Evolutionary conservation across 2,113 vertebrate genomes (phyloP).

Genomic region (Ploceus nigricollis): DNA sequence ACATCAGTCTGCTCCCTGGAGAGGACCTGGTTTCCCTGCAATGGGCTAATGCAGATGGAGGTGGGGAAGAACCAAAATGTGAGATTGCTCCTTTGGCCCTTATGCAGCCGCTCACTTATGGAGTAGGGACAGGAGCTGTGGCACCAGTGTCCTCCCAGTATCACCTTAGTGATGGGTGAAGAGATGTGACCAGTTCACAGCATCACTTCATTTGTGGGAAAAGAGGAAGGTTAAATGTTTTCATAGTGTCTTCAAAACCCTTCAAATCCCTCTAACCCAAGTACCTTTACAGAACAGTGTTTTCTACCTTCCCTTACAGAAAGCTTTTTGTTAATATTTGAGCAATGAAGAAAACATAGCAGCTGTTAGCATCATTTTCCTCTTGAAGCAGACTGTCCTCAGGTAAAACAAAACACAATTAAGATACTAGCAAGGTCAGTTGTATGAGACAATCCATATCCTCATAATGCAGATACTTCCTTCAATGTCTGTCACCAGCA

Average conservation of each 20-base stretch:
- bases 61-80: accelerated
- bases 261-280: neutral
- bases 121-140: accelerated
- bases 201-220: neutral
- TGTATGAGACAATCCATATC: neutral
- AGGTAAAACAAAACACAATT: slow-evolving; percentile 40
- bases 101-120: accelerated
- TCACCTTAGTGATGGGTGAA: neutral
- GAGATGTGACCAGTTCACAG: neutral
- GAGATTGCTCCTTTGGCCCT: neutral
- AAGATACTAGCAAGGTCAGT: slow-evolving; percentile 15
- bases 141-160: neutral
- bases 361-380: neutral
- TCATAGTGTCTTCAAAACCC: neutral
- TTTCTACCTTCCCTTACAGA: neutral
- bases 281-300: neutral
- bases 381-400: neutral
- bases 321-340: slow-evolving; percentile 17
- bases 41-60: neutral
- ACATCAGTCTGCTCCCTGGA: neutral
- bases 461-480: slow-evolving; percentile 16
- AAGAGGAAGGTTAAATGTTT: neutral
- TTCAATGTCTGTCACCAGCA: slow-evolving; percentile 13
- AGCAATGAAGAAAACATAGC: slow-evolving; percentile 8
- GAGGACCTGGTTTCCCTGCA: neutral